Conservation (phyloP, 2,888 invertebrate genomes). For the Torymus auratus region DNA sequence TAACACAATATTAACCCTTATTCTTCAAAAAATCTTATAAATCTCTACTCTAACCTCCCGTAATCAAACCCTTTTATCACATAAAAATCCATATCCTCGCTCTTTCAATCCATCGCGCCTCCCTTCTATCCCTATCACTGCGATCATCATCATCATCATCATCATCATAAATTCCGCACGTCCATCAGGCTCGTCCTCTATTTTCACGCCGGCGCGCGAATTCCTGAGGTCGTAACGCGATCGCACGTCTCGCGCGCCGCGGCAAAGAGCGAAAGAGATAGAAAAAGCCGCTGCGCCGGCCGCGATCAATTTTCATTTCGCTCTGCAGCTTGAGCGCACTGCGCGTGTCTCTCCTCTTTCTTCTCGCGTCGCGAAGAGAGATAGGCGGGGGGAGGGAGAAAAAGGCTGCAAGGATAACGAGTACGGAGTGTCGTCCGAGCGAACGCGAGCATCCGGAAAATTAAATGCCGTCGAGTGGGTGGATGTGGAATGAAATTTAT, state of each 20-base stretch:
- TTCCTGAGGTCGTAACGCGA: conserved; percentile 37
- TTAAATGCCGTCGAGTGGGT: neutral
- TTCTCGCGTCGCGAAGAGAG: no score
- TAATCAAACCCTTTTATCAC: no score
- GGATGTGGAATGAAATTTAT: neutral
- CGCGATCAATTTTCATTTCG: conserved; percentile 37
- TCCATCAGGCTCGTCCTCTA: neutral
- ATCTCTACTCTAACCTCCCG: no score
- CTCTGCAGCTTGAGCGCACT: neutral
- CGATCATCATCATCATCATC: conserved; percentile 29
- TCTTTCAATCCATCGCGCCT: no score
- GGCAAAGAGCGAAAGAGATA: neutral
- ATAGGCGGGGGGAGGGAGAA: no score
- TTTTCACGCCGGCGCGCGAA: conserved; percentile 19
- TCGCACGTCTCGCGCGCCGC: neutral
- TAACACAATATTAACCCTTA: no score
- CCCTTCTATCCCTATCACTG: neutral
- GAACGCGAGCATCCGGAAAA: no score
- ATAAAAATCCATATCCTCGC: no score
- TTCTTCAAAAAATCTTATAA: no score
- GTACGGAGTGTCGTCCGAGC: no score
- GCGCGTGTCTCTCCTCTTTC: neutral
- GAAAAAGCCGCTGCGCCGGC: neutral
- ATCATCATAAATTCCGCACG: conserved; percentile 16
- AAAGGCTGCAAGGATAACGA: no score